Evolutionary conservation across 2,113 vertebrate genomes (phyloP).

Genomic region (Pangasianodon gigas): DNA sequence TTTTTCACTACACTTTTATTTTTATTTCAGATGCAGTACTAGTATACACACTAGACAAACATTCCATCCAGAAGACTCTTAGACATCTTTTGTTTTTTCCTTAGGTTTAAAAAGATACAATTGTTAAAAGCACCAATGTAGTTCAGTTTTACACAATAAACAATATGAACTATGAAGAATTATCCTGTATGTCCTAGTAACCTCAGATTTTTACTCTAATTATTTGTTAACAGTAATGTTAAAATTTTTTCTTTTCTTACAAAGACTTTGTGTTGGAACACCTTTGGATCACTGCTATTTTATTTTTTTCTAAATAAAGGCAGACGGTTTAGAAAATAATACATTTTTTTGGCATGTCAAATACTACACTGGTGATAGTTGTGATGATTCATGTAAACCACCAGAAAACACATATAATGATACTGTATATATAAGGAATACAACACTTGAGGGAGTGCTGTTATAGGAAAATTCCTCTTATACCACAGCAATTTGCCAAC

Average conservation of each 20-base stretch:
- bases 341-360: background rate
- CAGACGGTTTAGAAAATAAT: background rate
- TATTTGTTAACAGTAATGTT: background rate
- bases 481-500: background rate
- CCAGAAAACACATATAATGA: background rate
- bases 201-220: background rate
- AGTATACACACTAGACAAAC: background rate
- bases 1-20: background rate
- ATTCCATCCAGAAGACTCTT: background rate
- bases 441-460: too few relatives aligned
- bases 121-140: too few relatives aligned
- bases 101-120: background rate
- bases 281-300: background rate
- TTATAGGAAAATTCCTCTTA: too few relatives aligned
- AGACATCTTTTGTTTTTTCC: background rate
- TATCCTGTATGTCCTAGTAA: background rate
- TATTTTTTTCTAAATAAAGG: background rate
- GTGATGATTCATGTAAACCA: background rate
- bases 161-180: background rate
- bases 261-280: background rate
- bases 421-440: background rate
- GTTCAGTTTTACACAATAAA: background rate
- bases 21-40: background rate
- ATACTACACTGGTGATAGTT: background rate
- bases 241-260: background rate